A percentile compares a stretch with the other conserved stretches of the same genome.
These are phyloP conservation scores for Meloe dianella DNA, from an alignment of 2,888 invertebrate species.

Conservation along the genomic window DNA sequence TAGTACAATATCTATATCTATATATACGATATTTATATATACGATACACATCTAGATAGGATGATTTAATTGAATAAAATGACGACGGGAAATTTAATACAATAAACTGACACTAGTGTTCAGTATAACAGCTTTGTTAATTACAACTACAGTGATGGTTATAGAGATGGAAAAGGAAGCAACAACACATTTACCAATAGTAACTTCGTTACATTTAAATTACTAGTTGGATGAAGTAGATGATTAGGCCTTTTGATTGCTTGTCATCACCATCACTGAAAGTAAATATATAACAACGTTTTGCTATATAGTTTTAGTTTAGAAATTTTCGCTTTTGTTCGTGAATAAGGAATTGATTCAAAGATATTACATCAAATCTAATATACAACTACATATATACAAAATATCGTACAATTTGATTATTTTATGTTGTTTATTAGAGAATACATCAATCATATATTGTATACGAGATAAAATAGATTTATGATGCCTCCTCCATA, in stretches of 20 bases:
- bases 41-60: conserved; percentile 37
- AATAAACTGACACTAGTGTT: conserved; percentile 47
- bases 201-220: conserved; percentile 50
- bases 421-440: conserved; percentile 4
- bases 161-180: conserved; percentile 25
- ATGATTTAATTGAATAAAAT: conserved; percentile 46
- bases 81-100: conserved; percentile 49
- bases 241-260: conserved; percentile 44
- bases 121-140: conserved; percentile 47
- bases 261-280: not conserved
- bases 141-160: conserved; percentile 40
- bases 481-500: not conserved
- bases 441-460: not conserved
- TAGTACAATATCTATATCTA: not conserved
- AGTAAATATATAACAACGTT: not conserved
- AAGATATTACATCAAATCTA: not conserved
- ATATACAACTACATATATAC: not conserved
- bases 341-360: not conserved
- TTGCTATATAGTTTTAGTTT: not conserved
- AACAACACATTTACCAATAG: conserved; percentile 36
- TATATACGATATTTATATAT: not conserved
- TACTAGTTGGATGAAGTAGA: conserved; percentile 50
- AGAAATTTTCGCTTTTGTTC: not conserved
- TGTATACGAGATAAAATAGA: not conserved
- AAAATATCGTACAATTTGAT: too few relatives aligned